Base-by-base conservation (phyloP, 23 tunicate genomes). In the Halocynthia roretzi region DNA sequence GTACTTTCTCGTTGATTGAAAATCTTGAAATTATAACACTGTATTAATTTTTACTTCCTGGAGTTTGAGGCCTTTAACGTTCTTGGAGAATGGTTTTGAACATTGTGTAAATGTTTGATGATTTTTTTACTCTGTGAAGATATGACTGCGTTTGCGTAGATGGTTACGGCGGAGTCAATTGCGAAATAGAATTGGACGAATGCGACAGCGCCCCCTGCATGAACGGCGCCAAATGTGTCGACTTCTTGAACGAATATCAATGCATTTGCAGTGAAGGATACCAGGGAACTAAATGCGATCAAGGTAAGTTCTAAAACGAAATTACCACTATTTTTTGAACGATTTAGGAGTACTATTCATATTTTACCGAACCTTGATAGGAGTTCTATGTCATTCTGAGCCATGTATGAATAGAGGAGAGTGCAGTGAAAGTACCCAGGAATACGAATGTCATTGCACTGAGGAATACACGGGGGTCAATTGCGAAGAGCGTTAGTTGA, bases 61-160 rank as follows among this genome's bases (percentile, higher is more conserved):
- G 44, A 31, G 44, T 31, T 31, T 0, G n/a, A n/a, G n/a, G n/a
- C n/a, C n/a, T n/a, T n/a, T n/a, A n/a, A n/a, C n/a, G 44, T 31
- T 4, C 44, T 31, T 31, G 44, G 44, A 31, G 44, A 31, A 31
- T 31, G 44, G 44, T 31, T 31, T 31, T 31, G 44, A 31, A 31
- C 44, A 31, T 31, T 31, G 44, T 31, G 44, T 31, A 31, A 31
- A 31, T 31, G 44, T 31, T 31, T 31, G 44, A 31, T 31, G n/a
- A 31, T 31, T 31, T 31, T 31, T 31, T 31, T 67, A 19, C 23
- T 56, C 7, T 50, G 68, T 68, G 55, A 10, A 84, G 88, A 51
- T 84, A 52, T 51, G 51, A 50, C 7, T 84, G 88, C 49, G 53
- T 50, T 6, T 84, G 88, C 61, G 70, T 77, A 7, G 54, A 40